phyloP scores from a whole-genome alignment of 2,888 invertebrate genomes.

The Dioctria linearis region DNA sequence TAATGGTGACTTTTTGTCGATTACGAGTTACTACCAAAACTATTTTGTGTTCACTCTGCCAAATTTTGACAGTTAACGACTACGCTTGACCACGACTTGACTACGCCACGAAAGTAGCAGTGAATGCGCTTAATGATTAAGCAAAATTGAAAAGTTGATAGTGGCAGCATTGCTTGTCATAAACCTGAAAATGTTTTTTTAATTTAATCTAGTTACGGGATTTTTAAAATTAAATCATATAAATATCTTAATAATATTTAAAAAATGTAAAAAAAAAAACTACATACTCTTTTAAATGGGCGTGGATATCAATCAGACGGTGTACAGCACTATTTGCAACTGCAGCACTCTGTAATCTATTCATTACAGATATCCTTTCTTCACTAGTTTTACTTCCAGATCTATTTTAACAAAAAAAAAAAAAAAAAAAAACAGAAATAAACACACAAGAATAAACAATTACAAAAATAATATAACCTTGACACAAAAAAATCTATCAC shows the following conservation, averaged over 20 bases:
- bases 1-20: too few relatives aligned
- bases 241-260: background rate
- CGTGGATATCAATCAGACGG: conserved; percentile 70
- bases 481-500: conserved; percentile 82
- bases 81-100: too few relatives aligned
- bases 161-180: too few relatives aligned
- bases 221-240: conserved; percentile 42
- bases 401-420: conserved; percentile 32
- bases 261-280: background rate
- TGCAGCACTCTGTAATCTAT: conserved; percentile 54
- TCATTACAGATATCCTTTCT: conserved; percentile 55
- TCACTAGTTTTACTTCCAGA: conserved; percentile 51
- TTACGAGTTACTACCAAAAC: too few relatives aligned
- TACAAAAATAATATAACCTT: conserved; percentile 65
- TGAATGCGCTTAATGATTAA: too few relatives aligned
- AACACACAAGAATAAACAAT: conserved; percentile 1
- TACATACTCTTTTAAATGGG: conserved; percentile 71
- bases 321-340: conserved; percentile 46
- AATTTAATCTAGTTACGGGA: too few relatives aligned
- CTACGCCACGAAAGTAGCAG: too few relatives aligned
- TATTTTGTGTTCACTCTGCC: too few relatives aligned
- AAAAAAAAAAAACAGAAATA: conserved; percentile 46
- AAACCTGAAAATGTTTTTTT: too few relatives aligned
- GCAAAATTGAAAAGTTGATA: too few relatives aligned
- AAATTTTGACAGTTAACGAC: too few relatives aligned